A percentile compares a stretch with the other conserved stretches of the same genome.
phyloP scores from a whole-genome alignment of 2,113 vertebrate genomes.

The Macquaria australasica region DNA sequence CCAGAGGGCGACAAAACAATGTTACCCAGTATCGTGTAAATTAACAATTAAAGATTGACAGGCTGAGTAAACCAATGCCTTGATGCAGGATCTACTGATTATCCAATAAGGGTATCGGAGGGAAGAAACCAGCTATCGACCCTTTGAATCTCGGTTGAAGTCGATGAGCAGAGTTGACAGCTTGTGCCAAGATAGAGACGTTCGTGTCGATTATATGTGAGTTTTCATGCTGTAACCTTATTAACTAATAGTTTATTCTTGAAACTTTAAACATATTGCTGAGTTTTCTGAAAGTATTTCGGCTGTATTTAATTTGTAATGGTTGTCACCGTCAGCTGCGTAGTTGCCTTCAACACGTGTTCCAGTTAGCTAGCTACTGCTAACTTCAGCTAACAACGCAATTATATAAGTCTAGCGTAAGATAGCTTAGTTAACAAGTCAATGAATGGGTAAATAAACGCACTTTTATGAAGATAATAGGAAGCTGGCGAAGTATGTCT shows the following conservation, averaged over 20 bases:
- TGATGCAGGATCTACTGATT: neutral
- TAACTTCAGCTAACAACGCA: neutral
- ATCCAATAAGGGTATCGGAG: conserved; percentile 26
- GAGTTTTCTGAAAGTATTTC: neutral
- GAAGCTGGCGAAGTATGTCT: neutral
- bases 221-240: neutral
- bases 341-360: neutral
- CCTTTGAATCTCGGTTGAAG: rapidly evolving
- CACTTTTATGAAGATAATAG: neutral
- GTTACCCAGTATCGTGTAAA: neutral
- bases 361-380: neutral
- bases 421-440: neutral
- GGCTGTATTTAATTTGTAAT: neutral
- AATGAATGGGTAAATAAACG: too few species aligned
- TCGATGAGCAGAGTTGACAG: neutral
- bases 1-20: conserved; percentile 26
- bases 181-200: neutral
- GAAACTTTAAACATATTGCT: neutral
- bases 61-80: conserved; percentile 45
- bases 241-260: rapidly evolving
- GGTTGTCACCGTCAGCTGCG: neutral
- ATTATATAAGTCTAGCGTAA: neutral
- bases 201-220: neutral
- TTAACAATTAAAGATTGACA: conserved; percentile 43
- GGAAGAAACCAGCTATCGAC: rapidly evolving